Conservation (phyloP, 92 coral and sea anemone genomes). For the Bergia puertoricense region DNA sequence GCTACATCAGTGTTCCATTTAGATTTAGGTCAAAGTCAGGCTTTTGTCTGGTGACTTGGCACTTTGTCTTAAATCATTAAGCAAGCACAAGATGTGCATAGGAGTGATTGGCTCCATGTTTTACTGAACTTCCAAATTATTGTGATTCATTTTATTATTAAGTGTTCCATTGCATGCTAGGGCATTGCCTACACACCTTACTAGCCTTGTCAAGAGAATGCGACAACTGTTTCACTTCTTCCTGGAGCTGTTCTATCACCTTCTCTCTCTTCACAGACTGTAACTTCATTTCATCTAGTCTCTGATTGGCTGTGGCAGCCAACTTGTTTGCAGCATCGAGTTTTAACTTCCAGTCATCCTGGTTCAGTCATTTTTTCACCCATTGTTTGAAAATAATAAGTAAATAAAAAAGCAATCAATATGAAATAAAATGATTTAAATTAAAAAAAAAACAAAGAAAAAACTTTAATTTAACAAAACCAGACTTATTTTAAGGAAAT, state of each 20-base stretch:
- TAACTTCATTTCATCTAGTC: slow-evolving; percentile 65
- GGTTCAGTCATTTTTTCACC: background rate
- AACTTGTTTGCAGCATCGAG: slow-evolving; percentile 71
- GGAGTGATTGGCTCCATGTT: no score
- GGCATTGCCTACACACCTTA: slow-evolving; percentile 51
- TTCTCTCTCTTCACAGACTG: slow-evolving; percentile 54
- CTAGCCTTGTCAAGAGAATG: slow-evolving; percentile 65
- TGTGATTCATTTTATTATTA: no score
- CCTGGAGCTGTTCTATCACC: slow-evolving; percentile 53
- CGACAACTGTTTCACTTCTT: slow-evolving; percentile 66
- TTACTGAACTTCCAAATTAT: no score
- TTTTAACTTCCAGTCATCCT: slow-evolving; percentile 58
- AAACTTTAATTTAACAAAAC: background rate
- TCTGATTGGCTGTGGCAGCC: slow-evolving; percentile 59
- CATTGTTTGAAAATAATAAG: background rate
- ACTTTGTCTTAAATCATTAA: background rate
- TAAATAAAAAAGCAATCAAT: background rate
- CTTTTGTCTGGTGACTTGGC: background rate
- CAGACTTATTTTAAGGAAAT: background rate
- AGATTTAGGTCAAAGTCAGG: background rate
- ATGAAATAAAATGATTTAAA: background rate
- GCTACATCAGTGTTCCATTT: no score
- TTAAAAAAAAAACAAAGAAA: background rate
- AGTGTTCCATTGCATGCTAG: background rate
- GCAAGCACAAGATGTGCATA: no score